Evolutionary conservation across 2,113 vertebrate genomes (phyloP), one percentile per base, ranked within the genome.

Genomic region (Lagopus muta): DNA sequence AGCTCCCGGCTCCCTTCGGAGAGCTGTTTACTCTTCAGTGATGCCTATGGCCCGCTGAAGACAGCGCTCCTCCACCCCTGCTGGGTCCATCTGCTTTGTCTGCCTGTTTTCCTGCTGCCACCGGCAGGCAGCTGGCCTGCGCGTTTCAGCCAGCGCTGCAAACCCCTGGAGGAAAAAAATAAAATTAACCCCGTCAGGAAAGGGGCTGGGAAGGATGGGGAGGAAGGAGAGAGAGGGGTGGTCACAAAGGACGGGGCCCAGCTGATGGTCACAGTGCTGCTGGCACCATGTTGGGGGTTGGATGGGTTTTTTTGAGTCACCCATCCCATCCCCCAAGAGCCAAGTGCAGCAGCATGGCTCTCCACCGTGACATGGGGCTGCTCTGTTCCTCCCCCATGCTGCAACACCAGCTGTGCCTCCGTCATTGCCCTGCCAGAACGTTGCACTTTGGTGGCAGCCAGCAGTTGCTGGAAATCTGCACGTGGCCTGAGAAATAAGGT

Each of bases 11-110:
- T 96, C 92, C 94, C 95, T 94, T 94, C 25, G 45, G 94, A 94
- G 95, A 93, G 94, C 94, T 95, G 94, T 97, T 97, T 97, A 96
- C 96, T 97, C 95, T 97, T 93, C 55, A 40, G 94, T 70, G 90
- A 82, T 90, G 95, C 97, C 96, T 88, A 42, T 82, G 93, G 96
- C 94, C 94, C 18, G 38, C 83, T 72, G 94, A 95, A 97, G 96
- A 96, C 93, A 94, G 57, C 36, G 88, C 89, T 96, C 93, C 94
- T 93, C 92, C 97, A 92, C 96, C 96, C 97, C 97, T 74, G 95
- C 97, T 96, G 97, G 28, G 97, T 82, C 96, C 97, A 97, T 97
- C 97, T 97, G 97, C 95, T 95, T 94, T 94, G 93, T 94, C 92
- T 94, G 97, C 92, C 94, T 95, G 89, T 88, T 95, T 95, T 96